Evolutionary conservation across 2,113 vertebrate species (phyloP).

Genomic region (Bombycilla garrulus): DNA sequence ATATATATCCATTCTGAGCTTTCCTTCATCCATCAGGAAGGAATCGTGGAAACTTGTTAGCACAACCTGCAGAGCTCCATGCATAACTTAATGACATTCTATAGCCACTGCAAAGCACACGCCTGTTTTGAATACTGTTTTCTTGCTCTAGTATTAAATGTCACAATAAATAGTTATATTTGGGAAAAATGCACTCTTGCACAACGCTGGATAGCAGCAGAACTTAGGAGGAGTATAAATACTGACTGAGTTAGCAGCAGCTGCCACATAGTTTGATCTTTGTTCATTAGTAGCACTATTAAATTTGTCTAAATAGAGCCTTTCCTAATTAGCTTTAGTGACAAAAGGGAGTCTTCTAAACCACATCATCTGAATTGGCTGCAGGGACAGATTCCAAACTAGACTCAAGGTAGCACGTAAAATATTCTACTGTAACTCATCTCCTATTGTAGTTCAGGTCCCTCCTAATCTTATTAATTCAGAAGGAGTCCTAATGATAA

Average conservation of each 20-base stretch:
- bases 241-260: background rate
- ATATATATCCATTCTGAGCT: background rate
- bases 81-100: background rate
- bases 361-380: background rate
- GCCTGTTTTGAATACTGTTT: background rate
- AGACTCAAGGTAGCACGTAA: background rate
- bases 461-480: slow-evolving; percentile 14
- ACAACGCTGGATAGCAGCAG: background rate
- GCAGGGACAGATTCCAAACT: background rate
- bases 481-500: background rate
- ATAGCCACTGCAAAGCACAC: background rate
- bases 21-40: background rate
- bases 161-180: background rate
- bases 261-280: background rate
- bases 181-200: background rate
- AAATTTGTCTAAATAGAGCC: background rate
- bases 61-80: background rate
- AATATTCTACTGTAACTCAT: background rate
- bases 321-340: background rate
- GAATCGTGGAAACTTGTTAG: background rate
- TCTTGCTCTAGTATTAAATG: background rate
- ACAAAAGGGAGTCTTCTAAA: background rate
- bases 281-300: background rate
- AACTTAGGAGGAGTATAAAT: background rate
- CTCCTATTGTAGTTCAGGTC: background rate